Conservation (phyloP, 1,140 invertebrate genomes). For the Diuraphis noxia region DNA sequence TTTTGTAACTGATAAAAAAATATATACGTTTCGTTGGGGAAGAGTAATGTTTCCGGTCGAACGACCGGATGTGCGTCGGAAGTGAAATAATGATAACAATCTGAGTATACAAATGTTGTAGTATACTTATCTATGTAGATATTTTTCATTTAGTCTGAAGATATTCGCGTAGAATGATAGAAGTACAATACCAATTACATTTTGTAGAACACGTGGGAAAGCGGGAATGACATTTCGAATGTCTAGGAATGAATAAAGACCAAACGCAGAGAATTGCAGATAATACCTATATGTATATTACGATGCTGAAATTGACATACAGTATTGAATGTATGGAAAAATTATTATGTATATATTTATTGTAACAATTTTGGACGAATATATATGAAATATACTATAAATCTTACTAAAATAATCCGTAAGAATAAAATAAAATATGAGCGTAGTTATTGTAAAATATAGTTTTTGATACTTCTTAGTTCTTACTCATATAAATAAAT, state of each 20-base stretch:
- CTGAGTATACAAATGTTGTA: slow-evolving; percentile 32
- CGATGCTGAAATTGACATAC: not conserved
- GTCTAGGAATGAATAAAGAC: not conserved
- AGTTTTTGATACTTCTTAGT: not conserved
- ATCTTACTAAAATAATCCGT: not conserved
- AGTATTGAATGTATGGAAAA: not conserved
- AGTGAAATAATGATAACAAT: slow-evolving; percentile 35
- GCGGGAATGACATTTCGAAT: not conserved
- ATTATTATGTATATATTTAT: not conserved
- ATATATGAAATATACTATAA: not conserved
- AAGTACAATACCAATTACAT: not conserved
- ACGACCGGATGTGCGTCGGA: slow-evolving; percentile 48
- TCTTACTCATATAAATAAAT: not conserved
- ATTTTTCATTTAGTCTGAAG: slow-evolving; percentile 31
- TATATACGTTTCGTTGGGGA: slow-evolving; percentile 19
- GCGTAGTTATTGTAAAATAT: not conserved
- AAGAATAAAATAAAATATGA: not conserved
- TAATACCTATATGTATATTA: not conserved
- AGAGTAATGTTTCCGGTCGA: slow-evolving; percentile 46
- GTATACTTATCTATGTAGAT: slow-evolving; percentile 40
- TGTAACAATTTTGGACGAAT: not conserved
- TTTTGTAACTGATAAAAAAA: slow-evolving; percentile 37
- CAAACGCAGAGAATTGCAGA: not conserved
- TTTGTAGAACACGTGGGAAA: not conserved
- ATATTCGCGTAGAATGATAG: not conserved